Evolutionary conservation across 37 sponge, comb jelly and placozoan genomes (phyloP).

Genomic region (Corticium candelabrum): DNA sequence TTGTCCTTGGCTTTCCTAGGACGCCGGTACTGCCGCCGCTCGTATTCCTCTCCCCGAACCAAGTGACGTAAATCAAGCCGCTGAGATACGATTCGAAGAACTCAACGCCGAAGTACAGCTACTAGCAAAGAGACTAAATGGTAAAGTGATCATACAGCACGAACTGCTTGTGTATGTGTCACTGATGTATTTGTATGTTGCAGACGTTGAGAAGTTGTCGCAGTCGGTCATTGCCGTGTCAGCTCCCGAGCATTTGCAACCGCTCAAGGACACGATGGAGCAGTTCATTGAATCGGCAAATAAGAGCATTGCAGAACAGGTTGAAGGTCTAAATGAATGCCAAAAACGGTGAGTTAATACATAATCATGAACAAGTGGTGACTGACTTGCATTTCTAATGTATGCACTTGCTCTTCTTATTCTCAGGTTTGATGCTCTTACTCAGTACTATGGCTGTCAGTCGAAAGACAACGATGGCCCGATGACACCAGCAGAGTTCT

Average conservation of each 20-base stretch:
- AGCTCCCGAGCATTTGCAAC: no score
- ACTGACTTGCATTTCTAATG: no score
- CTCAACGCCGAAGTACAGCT: constrained; percentile 1
- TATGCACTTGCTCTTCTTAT: no score
- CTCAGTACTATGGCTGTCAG: constrained; percentile 10
- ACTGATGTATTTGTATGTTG: no score
- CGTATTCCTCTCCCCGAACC: constrained; percentile 28
- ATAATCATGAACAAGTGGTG: no score
- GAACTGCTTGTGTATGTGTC: no score
- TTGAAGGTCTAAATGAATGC: no score
- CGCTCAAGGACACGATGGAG: constrained; percentile 15
- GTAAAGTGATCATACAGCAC: no score
- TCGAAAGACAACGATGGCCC: neutral
- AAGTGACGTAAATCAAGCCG: constrained; percentile 6
- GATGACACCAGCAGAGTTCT: constrained; percentile 22
- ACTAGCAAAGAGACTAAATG: neutral
- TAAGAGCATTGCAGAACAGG: no score
- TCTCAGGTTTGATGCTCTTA: neutral
- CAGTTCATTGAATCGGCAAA: neutral
- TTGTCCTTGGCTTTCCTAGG: neutral
- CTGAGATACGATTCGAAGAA: constrained; percentile 22
- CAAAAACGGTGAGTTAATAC: no score
- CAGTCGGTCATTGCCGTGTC: no score
- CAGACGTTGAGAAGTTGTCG: no score
- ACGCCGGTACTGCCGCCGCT: constrained; percentile 9